Percentiles rank a stretch among this genome's conserved stretches.
These are phyloP conservation scores for Nudaria mundana DNA, from an alignment of 2,888 invertebrate species.

Conservation along the genomic window DNA sequence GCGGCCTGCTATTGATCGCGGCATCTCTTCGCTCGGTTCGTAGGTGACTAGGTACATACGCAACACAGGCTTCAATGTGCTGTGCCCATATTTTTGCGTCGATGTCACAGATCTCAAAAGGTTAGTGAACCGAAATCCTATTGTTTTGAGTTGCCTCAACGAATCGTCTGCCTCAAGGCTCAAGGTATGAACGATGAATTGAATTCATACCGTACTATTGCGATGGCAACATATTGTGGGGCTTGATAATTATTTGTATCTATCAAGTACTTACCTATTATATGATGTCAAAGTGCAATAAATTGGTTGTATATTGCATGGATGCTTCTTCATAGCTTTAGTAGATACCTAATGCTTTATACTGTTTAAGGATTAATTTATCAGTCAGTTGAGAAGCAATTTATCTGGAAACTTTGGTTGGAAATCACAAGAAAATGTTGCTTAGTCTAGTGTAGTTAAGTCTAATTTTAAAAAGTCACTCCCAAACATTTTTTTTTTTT, in stretches of 20 bases:
- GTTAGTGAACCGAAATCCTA: constrained; percentile 74
- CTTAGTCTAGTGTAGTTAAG: too few relatives aligned
- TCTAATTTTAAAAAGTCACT: too few relatives aligned
- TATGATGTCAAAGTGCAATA: background rate
- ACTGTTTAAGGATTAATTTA: too few relatives aligned
- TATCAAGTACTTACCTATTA: constrained; percentile 7
- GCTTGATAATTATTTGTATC: constrained; percentile 45
- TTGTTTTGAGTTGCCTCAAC: constrained; percentile 77
- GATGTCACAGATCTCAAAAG: constrained; percentile 76
- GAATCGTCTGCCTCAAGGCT: constrained; percentile 69
- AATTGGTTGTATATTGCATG: background rate
- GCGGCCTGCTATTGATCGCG: constrained; percentile 59
- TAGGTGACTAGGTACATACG: constrained; percentile 37
- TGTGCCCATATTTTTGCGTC: constrained; percentile 73
- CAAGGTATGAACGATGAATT: constrained; percentile 69
- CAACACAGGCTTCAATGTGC: constrained; percentile 47
- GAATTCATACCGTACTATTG: constrained; percentile 70
- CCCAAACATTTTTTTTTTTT: too few relatives aligned
- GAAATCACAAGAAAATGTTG: too few relatives aligned
- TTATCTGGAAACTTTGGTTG: too few relatives aligned
- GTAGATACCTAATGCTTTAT: too few relatives aligned
- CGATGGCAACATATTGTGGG: constrained; percentile 55
- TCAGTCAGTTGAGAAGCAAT: too few relatives aligned
- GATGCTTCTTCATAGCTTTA: too few relatives aligned
- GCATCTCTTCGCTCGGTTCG: constrained; percentile 43